Base-by-base conservation (phyloP, 2,888 invertebrate genomes). In the Cheilosia vernalis region DNA sequence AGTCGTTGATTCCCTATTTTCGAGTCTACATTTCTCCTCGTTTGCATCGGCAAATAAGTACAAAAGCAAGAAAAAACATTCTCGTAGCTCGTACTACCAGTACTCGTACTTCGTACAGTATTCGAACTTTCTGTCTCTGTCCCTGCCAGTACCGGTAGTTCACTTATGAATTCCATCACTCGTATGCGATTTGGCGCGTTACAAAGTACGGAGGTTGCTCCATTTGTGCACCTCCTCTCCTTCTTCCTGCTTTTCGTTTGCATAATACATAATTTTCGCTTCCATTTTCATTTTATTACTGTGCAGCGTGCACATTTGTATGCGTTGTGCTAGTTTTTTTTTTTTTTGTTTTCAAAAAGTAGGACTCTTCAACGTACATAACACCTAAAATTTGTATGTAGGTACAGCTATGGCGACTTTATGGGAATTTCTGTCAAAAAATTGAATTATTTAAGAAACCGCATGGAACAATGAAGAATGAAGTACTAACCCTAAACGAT, bases 271-370 rank as follows among this genome's bases (percentile, higher is more conserved):
- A n/a, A 15, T 42, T n/a, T n/a, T n/a, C 6, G 6, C n/a, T n/a
- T n/a, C 42, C 7, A 42, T 42, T 42, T 42, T n/a, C 6, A 15
- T 15, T 42, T 42, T n/a, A 37, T 37, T 37, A 13, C 37, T 10
- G 37, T 37, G 37, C 37, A 13, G 10, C 2, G 37, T 37, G 10
- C 13, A 37, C 13, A 24, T 42, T 67, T 55, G 7, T 40, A 13
- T 55, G 42, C 27, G 42, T 7, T 44, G 67, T 67, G 67, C 44
- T 55, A 55, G 42, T 55, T 67, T 30, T 67, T 53, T 7, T 4
- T n/a, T n/a, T n/a, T n/a, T n/a, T n/a, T n/a, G n/a, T n/a, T n/a
- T n/a, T n/a, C n/a, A n/a, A n/a, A n/a, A 44, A 67, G 44, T 67
- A 40, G 55, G 67, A 30, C 67, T 56, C 24, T 55, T 55, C 56